Percentiles rank a stretch among this genome's conserved stretches.
These are phyloP conservation scores for Melitaea athalia DNA, from an alignment of 2,888 invertebrate genomes.

Conservation along the genomic window DNA sequence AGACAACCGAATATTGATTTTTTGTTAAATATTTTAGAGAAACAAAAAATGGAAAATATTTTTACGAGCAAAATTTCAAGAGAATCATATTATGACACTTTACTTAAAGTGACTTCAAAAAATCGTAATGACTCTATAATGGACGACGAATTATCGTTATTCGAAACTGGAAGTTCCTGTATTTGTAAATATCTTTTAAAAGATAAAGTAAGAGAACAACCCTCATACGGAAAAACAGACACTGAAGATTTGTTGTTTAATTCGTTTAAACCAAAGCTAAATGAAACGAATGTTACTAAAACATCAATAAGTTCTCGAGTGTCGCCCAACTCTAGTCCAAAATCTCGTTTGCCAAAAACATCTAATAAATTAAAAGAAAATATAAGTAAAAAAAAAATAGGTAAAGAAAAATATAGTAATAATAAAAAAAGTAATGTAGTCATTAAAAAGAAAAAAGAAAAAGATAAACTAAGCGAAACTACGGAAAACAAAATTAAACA, in stretches of 20 bases:
- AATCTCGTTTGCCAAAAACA: background rate
- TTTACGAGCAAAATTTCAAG: background rate
- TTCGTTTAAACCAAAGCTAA: background rate
- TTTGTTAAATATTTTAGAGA: slow-evolving; percentile 15
- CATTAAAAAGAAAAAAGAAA: background rate
- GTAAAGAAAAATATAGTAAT: background rate
- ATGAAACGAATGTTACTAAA: background rate
- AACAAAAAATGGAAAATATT: slow-evolving; percentile 5
- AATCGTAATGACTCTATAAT: background rate
- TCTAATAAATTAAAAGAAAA: slow-evolving; percentile 11
- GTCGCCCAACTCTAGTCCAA: background rate
- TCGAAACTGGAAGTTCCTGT: slow-evolving; percentile 21
- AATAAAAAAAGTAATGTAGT: background rate
- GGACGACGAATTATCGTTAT: background rate
- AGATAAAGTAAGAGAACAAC: slow-evolving; percentile 23
- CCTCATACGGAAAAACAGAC: background rate
- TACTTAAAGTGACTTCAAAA: slow-evolving; percentile 4
- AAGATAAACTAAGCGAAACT: background rate
- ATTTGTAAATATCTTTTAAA: slow-evolving; percentile 46
- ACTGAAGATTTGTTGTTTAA: background rate
- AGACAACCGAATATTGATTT: slow-evolving; percentile 37
- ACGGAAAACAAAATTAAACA: slow-evolving; percentile 11
- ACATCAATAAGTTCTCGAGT: background rate
- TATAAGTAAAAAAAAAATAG: background rate
- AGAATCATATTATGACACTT: slow-evolving; percentile 8